phyloP scores from a whole-genome alignment of 2,797 vertebrate genomes.

The Megalops cyprinoides region DNA sequence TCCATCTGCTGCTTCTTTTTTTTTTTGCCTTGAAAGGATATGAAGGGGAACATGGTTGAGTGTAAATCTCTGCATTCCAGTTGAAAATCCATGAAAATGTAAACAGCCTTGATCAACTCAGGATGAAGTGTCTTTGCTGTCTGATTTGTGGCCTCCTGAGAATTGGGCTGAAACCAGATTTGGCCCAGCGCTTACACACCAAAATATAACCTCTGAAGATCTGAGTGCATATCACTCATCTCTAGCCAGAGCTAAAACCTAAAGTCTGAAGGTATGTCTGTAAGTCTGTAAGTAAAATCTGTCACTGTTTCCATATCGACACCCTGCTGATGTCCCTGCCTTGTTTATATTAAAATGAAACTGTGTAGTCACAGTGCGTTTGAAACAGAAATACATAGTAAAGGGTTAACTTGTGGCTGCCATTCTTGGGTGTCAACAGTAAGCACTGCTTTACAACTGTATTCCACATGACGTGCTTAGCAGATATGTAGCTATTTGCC shows the following conservation, averaged over 20 bases:
- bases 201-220: not conserved
- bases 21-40: not conserved
- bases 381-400: too few species aligned
- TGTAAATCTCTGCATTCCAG: not conserved
- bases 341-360: too few species aligned
- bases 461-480: too few species aligned
- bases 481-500: too few species aligned
- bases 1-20: not conserved
- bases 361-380: too few species aligned
- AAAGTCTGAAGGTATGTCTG: not conserved
- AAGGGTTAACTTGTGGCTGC: not conserved
- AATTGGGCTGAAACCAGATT: not conserved
- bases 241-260: not conserved
- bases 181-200: not conserved
- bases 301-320: not conserved
- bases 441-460: too few species aligned
- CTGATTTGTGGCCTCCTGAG: not conserved
- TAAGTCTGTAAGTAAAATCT: too few species aligned
- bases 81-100: not conserved
- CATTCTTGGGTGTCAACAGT: not conserved
- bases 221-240: not conserved
- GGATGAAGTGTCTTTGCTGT: not conserved
- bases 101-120: slow-evolving; percentile 9
- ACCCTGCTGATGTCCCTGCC: not conserved
- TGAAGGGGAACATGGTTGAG: not conserved